Base-by-base conservation (phyloP, 1,140 invertebrate genomes). In the Lycorma delicatula region DNA sequence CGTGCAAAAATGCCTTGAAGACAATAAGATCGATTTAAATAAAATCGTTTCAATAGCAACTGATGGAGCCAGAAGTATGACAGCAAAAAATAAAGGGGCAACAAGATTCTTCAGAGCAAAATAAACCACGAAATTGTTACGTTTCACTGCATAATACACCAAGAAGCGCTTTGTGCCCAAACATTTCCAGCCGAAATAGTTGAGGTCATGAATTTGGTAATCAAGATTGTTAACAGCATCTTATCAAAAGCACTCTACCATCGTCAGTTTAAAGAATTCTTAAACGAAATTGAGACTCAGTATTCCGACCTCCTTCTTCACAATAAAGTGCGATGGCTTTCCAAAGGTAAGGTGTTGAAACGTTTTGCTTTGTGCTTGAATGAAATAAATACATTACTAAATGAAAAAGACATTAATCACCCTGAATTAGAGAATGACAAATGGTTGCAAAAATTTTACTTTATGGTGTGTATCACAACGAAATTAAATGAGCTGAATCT, bases 401-500 rank as follows among this genome's bases (percentile, higher is more conserved):
- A 54, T 61, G 60, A 68, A 58, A 66, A 67, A 61, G 60, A 58
- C 56, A 63, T 68, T 65, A 50, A 56, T 31, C 57, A 67, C 56
- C 59, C 62, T 41, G 62, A 70, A 66, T 61, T 68, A 56, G 54
- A 52, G 54, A 52, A 68, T 52, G 61, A 69, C 54, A 60, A 64
- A 57, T 68, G 63, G 63, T 53, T 68, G 47, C 65, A 67, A 66
- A 68, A 69, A 61, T 63, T 67, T 55, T 62, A 65, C 59, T 63
- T 68, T 56, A 61, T 67, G 60, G 64, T 68, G 53, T 61, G 67
- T 60, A 54, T 67, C 54, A 67, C 63, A 62, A 27, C 54, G 51
- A 49, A 67, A 61, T 53, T 68, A 62, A 68, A 67, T 64, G 51
- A 69, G 51, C 66, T 68, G 46, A 68, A 69, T 68, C 49, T 57